These are phyloP conservation scores for Gadus macrocephalus DNA, from an alignment of 2,113 vertebrate species.

Conservation along the genomic window DNA sequence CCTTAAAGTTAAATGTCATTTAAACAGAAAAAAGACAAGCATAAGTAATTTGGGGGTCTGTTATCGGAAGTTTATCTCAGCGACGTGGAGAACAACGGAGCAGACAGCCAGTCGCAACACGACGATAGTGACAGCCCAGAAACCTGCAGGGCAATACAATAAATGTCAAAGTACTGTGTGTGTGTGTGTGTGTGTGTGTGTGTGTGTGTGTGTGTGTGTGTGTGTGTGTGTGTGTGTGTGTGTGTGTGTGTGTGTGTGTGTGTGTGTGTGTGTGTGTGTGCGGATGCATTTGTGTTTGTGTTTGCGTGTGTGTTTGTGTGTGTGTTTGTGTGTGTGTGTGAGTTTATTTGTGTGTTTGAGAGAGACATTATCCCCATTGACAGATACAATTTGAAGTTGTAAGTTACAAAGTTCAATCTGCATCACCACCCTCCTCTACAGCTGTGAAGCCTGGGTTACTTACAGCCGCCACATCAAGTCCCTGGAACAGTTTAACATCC, in stretches of 20 bases:
- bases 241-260: too few relatives aligned
- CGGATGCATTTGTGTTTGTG: not conserved
- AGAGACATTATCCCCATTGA: too few relatives aligned
- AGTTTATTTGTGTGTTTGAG: not conserved
- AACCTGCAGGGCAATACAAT: not conserved
- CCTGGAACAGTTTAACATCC: too few relatives aligned
- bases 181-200: constrained; percentile 2
- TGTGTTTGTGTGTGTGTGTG: not conserved
- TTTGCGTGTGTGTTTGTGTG: too few relatives aligned
- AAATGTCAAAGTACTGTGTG: not conserved
- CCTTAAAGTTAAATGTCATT: not conserved
- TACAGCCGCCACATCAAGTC: too few relatives aligned
- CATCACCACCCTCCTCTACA: too few relatives aligned
- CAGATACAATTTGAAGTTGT: not conserved
- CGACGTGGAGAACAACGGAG: not conserved
- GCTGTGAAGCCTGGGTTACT: too few relatives aligned
- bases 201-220: constrained; percentile 1
- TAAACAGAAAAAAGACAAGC: not conserved
- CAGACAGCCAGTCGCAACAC: not conserved
- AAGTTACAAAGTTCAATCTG: too few relatives aligned
- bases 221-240: not conserved
- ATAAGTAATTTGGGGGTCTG: not conserved
- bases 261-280: not conserved
- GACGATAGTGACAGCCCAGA: not conserved
- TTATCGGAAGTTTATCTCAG: not conserved